Percentiles rank a stretch among this genome's conserved stretches.
These are phyloP conservation scores for Scelioninae gen. 2 DNA, from an alignment of 2,888 invertebrate species.

Conservation along the genomic window DNA sequence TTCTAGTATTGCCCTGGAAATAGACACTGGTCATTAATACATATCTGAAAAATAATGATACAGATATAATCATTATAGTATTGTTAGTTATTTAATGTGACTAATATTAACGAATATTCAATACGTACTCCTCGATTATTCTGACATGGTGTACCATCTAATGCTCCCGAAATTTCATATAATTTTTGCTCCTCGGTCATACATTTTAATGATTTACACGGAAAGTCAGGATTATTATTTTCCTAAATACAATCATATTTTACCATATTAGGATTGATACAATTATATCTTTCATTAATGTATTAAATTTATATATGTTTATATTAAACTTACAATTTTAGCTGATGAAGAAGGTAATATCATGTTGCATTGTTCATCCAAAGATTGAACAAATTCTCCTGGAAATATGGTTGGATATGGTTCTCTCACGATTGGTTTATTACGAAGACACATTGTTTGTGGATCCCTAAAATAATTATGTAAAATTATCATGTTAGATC, in stretches of 20 bases:
- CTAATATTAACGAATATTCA: too few species aligned
- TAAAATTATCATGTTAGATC: too few species aligned
- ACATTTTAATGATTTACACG: not conserved
- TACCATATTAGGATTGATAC: too few species aligned
- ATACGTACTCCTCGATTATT: conserved; percentile 11
- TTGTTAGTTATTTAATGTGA: too few species aligned
- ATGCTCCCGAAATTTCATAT: not conserved
- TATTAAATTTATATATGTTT: too few species aligned
- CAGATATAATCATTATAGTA: too few species aligned
- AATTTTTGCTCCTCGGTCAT: not conserved
- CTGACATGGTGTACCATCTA: conserved; percentile 11
- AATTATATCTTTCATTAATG: too few species aligned
- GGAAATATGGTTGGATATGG: not conserved
- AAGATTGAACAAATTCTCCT: conserved; percentile 1
- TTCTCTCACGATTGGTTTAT: not conserved
- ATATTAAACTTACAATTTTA: too few species aligned
- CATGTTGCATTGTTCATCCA: conserved; percentile 4
- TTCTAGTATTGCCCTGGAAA: too few species aligned
- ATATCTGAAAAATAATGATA: too few species aligned
- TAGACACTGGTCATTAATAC: too few species aligned
- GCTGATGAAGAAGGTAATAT: not conserved
- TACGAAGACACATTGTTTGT: not conserved
- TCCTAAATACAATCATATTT: too few species aligned
- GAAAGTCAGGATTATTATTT: not conserved
- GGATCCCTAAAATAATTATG: not conserved